Conservation (phyloP, 2,888 invertebrate species). For the Spicauda simplicius region DNA sequence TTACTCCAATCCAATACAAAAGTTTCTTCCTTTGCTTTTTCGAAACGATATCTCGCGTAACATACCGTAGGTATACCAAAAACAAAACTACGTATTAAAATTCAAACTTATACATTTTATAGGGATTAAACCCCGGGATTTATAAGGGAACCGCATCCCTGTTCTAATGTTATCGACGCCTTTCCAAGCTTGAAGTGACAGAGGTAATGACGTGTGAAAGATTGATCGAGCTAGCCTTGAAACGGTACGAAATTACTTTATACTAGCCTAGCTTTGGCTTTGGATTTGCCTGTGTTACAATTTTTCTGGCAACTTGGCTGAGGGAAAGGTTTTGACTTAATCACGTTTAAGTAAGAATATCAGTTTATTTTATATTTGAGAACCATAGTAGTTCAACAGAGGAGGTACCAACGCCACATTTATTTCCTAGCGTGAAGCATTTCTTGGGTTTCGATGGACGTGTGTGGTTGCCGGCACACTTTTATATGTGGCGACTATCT, state of each 20-base stretch:
- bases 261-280: slow-evolving; percentile 48
- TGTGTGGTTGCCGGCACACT: too few relatives aligned
- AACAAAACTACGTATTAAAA: not conserved
- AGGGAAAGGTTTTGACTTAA: too few relatives aligned
- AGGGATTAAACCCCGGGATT: slow-evolving; percentile 7
- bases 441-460: too few relatives aligned
- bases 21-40: too few relatives aligned
- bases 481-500: too few relatives aligned
- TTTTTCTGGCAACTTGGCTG: too few relatives aligned
- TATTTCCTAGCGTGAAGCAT: too few relatives aligned
- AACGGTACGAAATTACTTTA: slow-evolving; percentile 42
- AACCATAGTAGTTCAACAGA: too few relatives aligned
- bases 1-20: too few relatives aligned
- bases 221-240: slow-evolving; percentile 53
- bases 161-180: slow-evolving; percentile 33
- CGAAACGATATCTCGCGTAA: not conserved
- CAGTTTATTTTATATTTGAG: too few relatives aligned
- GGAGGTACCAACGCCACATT: too few relatives aligned
- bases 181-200: slow-evolving; percentile 57
- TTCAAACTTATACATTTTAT: slow-evolving; percentile 2
- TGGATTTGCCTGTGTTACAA: slow-evolving; percentile 29
- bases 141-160: slow-evolving; percentile 23
- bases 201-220: slow-evolving; percentile 59
- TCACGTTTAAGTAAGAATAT: too few relatives aligned
- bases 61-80: not conserved